Conservation (phyloP, 2,888 invertebrate genomes). For the Gari tellinella region DNA sequence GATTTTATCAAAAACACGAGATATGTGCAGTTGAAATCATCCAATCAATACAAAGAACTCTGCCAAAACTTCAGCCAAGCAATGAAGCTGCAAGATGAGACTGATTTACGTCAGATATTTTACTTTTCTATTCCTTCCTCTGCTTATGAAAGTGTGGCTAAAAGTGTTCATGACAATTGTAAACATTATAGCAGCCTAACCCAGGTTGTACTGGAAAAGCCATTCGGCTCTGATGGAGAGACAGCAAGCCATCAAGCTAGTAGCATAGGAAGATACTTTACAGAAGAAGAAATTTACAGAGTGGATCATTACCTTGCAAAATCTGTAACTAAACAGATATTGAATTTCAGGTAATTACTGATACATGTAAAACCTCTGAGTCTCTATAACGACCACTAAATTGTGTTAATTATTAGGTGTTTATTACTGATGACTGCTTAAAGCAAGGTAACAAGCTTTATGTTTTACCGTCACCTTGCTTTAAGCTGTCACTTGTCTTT, state of each 20-base stretch:
- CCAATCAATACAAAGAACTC: constrained; percentile 70
- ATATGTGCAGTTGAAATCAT: constrained; percentile 74
- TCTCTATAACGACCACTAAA: too few relatives aligned
- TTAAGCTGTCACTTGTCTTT: too few relatives aligned
- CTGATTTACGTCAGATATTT: constrained; percentile 70
- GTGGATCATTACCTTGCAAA: constrained; percentile 98
- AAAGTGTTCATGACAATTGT: constrained; percentile 63
- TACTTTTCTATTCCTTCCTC: constrained; percentile 81
- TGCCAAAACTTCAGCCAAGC: constrained; percentile 46
- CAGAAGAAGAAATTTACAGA: constrained; percentile 93
- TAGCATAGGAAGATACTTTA: constrained; percentile 91
- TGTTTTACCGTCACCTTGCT: too few relatives aligned
- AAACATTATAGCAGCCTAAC: constrained; percentile 15
- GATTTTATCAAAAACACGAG: constrained; percentile 71
- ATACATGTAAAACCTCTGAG: too few relatives aligned
- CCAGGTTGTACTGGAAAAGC: constrained; percentile 98
- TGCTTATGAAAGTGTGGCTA: constrained; percentile 68
- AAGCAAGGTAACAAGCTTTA: too few relatives aligned
- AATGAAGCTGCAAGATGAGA: background rate
- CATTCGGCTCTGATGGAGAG: constrained; percentile 96
- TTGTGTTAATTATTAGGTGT: too few relatives aligned
- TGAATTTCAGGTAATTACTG: constrained; percentile 82
- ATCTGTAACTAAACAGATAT: constrained; percentile 78
- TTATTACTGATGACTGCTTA: too few relatives aligned
- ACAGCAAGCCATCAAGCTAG: constrained; percentile 94